A percentile compares a stretch with the other conserved stretches of the same genome.
Conservation (phyloP, 2,797 vertebrate species). For the Smutsia gigantea region DNA sequence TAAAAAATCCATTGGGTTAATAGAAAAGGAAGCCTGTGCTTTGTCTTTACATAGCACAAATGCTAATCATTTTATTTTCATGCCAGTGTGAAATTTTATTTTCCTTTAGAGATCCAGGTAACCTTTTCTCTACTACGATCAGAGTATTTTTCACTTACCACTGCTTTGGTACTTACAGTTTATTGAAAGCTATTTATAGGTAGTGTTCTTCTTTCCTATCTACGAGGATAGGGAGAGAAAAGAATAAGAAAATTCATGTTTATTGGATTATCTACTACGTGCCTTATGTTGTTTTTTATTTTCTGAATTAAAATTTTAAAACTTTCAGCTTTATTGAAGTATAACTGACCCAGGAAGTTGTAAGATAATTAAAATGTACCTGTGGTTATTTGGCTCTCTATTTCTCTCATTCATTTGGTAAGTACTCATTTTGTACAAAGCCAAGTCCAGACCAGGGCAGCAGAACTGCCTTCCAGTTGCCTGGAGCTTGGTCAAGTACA, state of each 20-base stretch:
- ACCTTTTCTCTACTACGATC: background rate
- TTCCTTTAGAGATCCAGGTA: background rate
- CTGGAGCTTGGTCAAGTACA: background rate
- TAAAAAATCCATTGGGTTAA: background rate
- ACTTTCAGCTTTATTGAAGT: background rate
- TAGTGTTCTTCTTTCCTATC: background rate
- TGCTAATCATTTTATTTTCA: background rate
- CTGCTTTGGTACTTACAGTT: background rate
- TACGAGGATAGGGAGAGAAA: background rate
- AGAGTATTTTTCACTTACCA: background rate
- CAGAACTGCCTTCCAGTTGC: background rate
- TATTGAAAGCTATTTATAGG: background rate
- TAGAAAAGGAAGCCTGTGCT: background rate
- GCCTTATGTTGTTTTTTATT: background rate
- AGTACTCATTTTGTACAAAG: background rate
- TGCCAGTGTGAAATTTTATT: background rate
- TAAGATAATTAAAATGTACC: background rate
- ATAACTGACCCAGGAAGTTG: background rate
- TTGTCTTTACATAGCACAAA: background rate
- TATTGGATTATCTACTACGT: background rate
- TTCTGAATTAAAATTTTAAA: background rate
- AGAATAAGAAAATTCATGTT: background rate
- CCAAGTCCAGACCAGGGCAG: background rate
- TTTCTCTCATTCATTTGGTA: background rate
- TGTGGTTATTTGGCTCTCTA: background rate